Evolutionary conservation across 2,113 vertebrate genomes (phyloP).

Genomic region (Cynocephalus volans): DNA sequence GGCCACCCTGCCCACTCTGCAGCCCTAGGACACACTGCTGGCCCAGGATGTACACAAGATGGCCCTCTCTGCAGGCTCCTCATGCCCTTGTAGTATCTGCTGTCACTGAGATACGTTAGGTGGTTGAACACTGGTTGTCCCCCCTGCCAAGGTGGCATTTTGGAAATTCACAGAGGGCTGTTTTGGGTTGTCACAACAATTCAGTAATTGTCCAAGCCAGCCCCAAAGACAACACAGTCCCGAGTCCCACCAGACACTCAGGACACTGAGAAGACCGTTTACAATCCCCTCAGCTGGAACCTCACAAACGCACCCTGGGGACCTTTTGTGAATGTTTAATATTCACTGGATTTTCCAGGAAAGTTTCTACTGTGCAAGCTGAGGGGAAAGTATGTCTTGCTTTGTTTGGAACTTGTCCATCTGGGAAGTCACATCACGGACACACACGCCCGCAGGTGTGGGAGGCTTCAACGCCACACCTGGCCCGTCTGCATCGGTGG

Average conservation of each 20-base stretch:
- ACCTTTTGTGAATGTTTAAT: accelerated
- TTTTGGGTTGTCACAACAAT: not conserved
- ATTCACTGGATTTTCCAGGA: accelerated
- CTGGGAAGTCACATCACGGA: not conserved
- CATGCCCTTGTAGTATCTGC: accelerated
- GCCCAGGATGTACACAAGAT: not conserved
- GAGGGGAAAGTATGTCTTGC: accelerated
- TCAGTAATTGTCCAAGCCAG: accelerated
- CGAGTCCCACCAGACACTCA: accelerated
- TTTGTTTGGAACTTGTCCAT: not conserved
- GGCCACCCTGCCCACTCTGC: too few relatives aligned
- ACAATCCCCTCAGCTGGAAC: accelerated
- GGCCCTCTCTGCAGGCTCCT: not conserved
- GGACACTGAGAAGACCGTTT: accelerated
- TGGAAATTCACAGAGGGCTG: not conserved
- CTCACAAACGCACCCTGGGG: not conserved
- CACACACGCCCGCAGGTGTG: accelerated
- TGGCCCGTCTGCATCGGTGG: accelerated
- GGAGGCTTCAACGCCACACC: accelerated
- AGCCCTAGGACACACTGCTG: not conserved
- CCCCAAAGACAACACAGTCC: accelerated
- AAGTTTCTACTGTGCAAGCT: accelerated
- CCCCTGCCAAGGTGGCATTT: not conserved
- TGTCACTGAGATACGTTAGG: not conserved
- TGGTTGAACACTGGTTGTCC: accelerated